Percentiles rank a stretch among this genome's conserved stretches.
phyloP scores from a whole-genome alignment of 2,797 vertebrate species.

The Lagocephalus sceleratus region DNA sequence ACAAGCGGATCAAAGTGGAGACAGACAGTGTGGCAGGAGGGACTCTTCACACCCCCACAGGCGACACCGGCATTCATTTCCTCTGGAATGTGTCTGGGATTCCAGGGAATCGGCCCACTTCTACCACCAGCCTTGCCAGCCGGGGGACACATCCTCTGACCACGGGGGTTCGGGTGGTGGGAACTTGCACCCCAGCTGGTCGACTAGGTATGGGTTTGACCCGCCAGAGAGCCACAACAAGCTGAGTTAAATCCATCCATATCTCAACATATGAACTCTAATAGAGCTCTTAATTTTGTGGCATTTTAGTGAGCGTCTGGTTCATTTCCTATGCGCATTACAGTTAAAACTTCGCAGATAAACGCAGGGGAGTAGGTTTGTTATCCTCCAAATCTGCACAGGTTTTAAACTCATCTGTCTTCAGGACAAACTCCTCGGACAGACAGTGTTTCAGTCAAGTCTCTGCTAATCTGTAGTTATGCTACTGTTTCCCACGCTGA shows the following conservation, averaged over 20 bases:
- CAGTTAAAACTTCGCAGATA: neutral
- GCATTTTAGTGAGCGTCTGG: neutral
- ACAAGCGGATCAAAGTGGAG: constrained; percentile 72
- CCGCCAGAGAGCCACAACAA: constrained; percentile 11
- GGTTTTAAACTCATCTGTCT: no score
- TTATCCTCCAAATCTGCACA: neutral
- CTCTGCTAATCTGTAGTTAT: no score
- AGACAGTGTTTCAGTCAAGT: no score
- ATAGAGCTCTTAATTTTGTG: neutral
- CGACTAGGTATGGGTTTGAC: constrained; percentile 16
- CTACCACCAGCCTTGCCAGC: constrained; percentile 49
- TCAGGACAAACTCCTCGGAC: no score
- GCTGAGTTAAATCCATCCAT: constrained; percentile 8
- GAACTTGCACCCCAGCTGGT: constrained; percentile 36
- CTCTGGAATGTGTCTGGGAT: constrained; percentile 76
- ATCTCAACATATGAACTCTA: neutral
- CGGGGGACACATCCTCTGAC: constrained; percentile 51
- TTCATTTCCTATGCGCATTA: constrained; percentile 15
- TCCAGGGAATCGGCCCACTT: constrained; percentile 59
- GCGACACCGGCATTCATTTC: constrained; percentile 74
- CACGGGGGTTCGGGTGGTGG: constrained; percentile 44
- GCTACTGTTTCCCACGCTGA: no score
- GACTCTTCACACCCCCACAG: constrained; percentile 71
- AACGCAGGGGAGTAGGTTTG: neutral
- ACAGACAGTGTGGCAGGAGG: constrained; percentile 63